Evolutionary conservation across 2,113 vertebrate genomes (phyloP), one percentile per base, ranked within the genome.

Genomic region (Osmerus eperlanus): DNA sequence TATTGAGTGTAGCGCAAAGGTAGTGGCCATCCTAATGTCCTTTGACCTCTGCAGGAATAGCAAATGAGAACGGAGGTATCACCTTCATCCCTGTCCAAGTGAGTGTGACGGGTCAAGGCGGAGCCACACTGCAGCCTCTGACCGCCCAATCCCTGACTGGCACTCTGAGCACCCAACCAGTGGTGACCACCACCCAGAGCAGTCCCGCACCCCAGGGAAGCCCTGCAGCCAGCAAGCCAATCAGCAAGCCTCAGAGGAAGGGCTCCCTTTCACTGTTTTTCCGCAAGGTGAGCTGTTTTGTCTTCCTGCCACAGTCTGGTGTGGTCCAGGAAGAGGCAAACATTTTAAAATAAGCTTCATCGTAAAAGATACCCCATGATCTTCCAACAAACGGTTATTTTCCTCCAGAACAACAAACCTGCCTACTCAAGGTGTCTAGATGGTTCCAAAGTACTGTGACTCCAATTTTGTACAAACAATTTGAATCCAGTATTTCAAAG

Each of bases 221-320:
- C 87, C 18, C 82, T 80, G 78, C 80, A 73, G 32, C 21, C 56
- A 19, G 55, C 18, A 77, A 79, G 15, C 76, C 68, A 73, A 71
- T 82, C 87, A 86, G 64, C 56, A 12, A 83, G 59, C 92, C 94
- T 0, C 94, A 91, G 82, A 94, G 85, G 83, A 97, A 93, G 0
- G 96, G 96, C 6, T 98, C 97, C 2, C 88, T 99, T 80, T 94
- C 96, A 0, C 91, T 99, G 5, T 99, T 99, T 85, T 98, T 97
- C 88, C 94, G 97, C 78, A 99, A 99, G 94, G 97, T 97, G 5
- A 47, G 16, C 21, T 36, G 28, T 47, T 67, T n/a, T 13, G 25
- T 56, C 25, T 25, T 18, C 8, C 41, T 47, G 41, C 9, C 41
- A 47, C 41, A 28, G 25, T 28, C 25, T 28, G 25, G 25, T 28